These are phyloP conservation scores for Glaucomys volans DNA, from an alignment of 2,113 vertebrate genomes.

Conservation along the genomic window DNA sequence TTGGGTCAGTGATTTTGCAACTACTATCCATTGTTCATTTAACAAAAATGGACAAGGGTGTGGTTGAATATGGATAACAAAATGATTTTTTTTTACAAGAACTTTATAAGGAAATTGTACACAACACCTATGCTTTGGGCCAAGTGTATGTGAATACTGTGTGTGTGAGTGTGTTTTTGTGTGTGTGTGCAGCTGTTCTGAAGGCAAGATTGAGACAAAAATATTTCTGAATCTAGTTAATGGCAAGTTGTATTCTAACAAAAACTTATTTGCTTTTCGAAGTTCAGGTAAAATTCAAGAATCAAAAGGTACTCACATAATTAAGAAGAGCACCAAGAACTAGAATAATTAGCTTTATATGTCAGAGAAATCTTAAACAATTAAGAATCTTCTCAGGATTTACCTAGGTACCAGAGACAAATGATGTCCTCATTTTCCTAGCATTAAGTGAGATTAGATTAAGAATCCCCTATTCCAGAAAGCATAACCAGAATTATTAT, in stretches of 20 bases:
- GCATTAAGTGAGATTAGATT: conserved; percentile 19
- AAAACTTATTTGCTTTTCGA: conserved; percentile 47
- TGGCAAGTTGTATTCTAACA: neutral
- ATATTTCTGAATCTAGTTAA: neutral
- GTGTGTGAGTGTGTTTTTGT: neutral
- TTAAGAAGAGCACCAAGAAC: neutral
- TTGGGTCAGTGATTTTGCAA: neutral
- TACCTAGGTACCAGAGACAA: conserved; percentile 4
- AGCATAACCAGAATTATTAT: neutral
- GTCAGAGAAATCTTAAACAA: conserved; percentile 8
- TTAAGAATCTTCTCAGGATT: neutral
- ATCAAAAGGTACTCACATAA: neutral
- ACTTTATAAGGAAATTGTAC: neutral
- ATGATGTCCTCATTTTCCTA: neutral
- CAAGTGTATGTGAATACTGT: neutral
- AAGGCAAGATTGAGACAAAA: conserved; percentile 38
- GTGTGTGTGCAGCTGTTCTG: neutral
- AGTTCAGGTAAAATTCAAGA: conserved; percentile 24
- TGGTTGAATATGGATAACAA: neutral
- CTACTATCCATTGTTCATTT: neutral
- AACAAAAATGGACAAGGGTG: neutral
- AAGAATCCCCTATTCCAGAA: neutral
- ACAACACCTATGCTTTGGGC: neutral
- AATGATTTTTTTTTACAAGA: neutral
- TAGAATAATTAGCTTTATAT: conserved; percentile 44